These are phyloP conservation scores for Pollenia labialis DNA, from an alignment of 2,888 invertebrate species.

Conservation along the genomic window DNA sequence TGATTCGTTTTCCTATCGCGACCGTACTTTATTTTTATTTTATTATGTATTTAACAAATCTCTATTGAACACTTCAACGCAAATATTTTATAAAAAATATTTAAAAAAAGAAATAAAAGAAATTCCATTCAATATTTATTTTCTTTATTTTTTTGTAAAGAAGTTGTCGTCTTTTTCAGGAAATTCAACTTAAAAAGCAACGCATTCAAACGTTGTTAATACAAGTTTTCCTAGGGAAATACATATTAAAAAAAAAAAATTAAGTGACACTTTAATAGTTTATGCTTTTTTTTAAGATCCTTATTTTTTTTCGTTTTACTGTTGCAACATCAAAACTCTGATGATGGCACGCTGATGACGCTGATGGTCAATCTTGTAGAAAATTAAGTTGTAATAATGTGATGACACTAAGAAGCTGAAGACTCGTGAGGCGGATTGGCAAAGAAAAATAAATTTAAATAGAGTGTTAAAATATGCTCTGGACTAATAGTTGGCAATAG, in stretches of 20 bases:
- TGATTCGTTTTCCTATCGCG: not conserved
- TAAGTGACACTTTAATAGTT: constrained; percentile 69
- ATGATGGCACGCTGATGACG: constrained; percentile 46
- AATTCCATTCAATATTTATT: constrained; percentile 2
- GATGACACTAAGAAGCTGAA: constrained; percentile 49
- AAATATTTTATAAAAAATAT: constrained; percentile 43
- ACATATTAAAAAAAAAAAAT: not conserved
- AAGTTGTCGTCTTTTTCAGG: not conserved
- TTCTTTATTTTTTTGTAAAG: not conserved
- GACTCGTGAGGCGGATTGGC: not conserved
- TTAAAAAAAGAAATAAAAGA: constrained; percentile 32
- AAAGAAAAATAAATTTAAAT: constrained; percentile 32
- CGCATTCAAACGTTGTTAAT: constrained; percentile 35
- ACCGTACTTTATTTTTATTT: constrained; percentile 27
- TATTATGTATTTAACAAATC: constrained; percentile 61
- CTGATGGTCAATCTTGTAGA: constrained; percentile 70
- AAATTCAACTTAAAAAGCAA: constrained; percentile 50
- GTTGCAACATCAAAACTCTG: constrained; percentile 6
- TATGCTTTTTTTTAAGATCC: constrained; percentile 21
- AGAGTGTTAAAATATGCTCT: constrained; percentile 35
- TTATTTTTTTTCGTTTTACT: not conserved
- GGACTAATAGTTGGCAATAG: not conserved
- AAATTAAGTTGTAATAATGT: constrained; percentile 70
- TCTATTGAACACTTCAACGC: constrained; percentile 20
- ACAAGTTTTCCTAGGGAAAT: constrained; percentile 18